phyloP scores from a whole-genome alignment of 2,797 vertebrate genomes.

The Acipenser ruthenus region DNA sequence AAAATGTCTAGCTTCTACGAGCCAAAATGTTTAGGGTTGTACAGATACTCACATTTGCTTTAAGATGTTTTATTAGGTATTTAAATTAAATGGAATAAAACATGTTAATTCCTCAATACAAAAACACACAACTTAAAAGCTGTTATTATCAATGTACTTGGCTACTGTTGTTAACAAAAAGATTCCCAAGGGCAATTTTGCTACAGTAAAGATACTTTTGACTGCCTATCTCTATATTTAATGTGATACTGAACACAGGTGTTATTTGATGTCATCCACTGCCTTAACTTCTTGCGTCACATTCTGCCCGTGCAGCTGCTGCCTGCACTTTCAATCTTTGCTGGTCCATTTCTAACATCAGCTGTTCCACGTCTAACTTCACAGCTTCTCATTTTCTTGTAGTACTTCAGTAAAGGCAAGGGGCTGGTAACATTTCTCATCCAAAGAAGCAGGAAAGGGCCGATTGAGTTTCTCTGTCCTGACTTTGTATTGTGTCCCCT shows the following conservation, averaged over 20 bases:
- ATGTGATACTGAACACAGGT: not conserved
- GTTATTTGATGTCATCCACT: slow-evolving; percentile 6
- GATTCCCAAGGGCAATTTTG: not conserved
- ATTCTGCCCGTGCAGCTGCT: slow-evolving; percentile 42
- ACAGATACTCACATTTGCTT: not conserved
- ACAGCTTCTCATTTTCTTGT: slow-evolving; percentile 70
- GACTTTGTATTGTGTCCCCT: slow-evolving; percentile 52
- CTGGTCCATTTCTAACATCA: slow-evolving; percentile 56
- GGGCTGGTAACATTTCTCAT: slow-evolving; percentile 69
- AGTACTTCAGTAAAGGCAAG: slow-evolving; percentile 65
- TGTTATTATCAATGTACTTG: too few species aligned
- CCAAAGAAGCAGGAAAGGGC: slow-evolving; percentile 42
- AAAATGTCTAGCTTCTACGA: not conserved
- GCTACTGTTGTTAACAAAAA: too few species aligned
- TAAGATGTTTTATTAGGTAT: too few species aligned
- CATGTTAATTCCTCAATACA: too few species aligned
- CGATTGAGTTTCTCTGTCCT: slow-evolving; percentile 69
- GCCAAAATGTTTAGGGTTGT: not conserved
- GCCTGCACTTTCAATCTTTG: slow-evolving; percentile 55
- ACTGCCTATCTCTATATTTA: not conserved
- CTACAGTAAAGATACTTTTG: not conserved
- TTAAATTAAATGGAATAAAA: too few species aligned
- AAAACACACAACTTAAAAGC: too few species aligned
- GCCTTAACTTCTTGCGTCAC: slow-evolving; percentile 63
- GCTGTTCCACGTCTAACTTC: slow-evolving; percentile 50